phyloP scores from a whole-genome alignment of 2,888 invertebrate genomes.

The Drosophila borealis region DNA sequence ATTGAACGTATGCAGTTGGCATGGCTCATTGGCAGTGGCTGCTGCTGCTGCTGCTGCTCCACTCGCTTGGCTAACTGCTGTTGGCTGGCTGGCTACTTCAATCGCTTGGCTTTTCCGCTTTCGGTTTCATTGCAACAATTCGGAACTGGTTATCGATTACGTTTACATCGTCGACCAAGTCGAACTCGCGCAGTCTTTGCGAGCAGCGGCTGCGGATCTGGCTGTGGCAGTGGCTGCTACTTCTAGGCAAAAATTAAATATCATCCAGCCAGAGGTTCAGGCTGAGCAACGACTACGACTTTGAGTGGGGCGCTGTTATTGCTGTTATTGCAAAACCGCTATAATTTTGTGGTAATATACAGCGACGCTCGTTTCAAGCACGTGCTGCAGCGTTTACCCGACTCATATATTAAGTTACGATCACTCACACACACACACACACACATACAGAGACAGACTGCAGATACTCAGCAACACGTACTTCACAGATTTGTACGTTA shows the following conservation, averaged over 20 bases:
- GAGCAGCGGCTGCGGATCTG: conserved; percentile 13
- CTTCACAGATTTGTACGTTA: conserved; percentile 77
- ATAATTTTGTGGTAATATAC: conserved; percentile 79
- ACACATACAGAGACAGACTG: conserved; percentile 23
- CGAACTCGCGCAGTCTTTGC: conserved; percentile 29
- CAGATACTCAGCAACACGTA: conserved; percentile 69
- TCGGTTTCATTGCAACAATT: conserved; percentile 81
- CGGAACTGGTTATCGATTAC: conserved; percentile 81
- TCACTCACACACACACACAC: conserved; percentile 32
- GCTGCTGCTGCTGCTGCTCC: conserved; percentile 30
- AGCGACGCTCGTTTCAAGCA: conserved; percentile 75
- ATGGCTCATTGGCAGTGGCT: conserved; percentile 62
- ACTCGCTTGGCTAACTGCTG: conserved; percentile 45
- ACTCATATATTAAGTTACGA: conserved; percentile 73
- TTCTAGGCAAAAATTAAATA: conserved; percentile 75
- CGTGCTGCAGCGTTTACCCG: conserved; percentile 74
- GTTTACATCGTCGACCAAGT: conserved; percentile 59
- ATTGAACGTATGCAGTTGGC: conserved; percentile 73
- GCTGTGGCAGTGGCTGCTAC: conserved; percentile 26
- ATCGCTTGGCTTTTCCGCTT: conserved; percentile 77
- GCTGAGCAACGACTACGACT: conserved; percentile 30
- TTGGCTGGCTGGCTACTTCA: conserved; percentile 48
- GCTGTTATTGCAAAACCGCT: conserved; percentile 77
- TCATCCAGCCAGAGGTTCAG: conserved; percentile 59
- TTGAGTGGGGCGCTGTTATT: conserved; percentile 60